Base-by-base conservation (phyloP, 2,888 invertebrate species). In the Napeogenes sylphis region DNA sequence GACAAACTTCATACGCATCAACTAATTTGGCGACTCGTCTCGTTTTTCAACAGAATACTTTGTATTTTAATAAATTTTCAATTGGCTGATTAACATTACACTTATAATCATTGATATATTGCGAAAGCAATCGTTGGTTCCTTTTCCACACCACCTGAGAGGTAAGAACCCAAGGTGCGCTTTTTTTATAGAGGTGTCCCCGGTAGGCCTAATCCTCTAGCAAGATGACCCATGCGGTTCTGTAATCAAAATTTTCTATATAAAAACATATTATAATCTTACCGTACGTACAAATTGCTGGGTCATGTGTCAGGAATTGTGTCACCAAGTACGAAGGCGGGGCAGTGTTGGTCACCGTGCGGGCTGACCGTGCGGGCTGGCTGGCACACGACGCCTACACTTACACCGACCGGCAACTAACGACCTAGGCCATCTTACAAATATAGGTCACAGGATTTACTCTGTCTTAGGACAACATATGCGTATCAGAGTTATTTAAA, bases 151-250 rank as follows among this genome's bases (percentile, higher is more conserved):
- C 89, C 88, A 90, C 90, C 89, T 68, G 58, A 60, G 88, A 84
- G 87, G 90, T 88, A 88, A 84, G 86, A 87, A 85, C 85, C 81
- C 46, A 51, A 76, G 85, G 89, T 80, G 87, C 88, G 89, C 73
- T 89, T 90, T 90, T 90, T 89, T 89, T 90, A 82, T 72, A 88
- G 90, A 90, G 90, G 90, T 90, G 46, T 90, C 89, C 90, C 90
- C 90, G 73, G 65, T 83, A 90, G 90, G 90, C 90, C 84, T 90
- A 90, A 60, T 90, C 90, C 90, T 90, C 89, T 84, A 59, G 47
- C 51, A 10, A 30, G 4, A 55, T 55, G 42, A 10, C 8, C 55
- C 57, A 47, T 58, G 6, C 35, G 54, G 12, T 54, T 42, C 12
- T 60, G 38, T 42, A 53, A 58, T 32, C 38, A 33, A 58, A 47